Conservation (phyloP, 1,140 invertebrate species). For the Lasaia peninsularis region DNA sequence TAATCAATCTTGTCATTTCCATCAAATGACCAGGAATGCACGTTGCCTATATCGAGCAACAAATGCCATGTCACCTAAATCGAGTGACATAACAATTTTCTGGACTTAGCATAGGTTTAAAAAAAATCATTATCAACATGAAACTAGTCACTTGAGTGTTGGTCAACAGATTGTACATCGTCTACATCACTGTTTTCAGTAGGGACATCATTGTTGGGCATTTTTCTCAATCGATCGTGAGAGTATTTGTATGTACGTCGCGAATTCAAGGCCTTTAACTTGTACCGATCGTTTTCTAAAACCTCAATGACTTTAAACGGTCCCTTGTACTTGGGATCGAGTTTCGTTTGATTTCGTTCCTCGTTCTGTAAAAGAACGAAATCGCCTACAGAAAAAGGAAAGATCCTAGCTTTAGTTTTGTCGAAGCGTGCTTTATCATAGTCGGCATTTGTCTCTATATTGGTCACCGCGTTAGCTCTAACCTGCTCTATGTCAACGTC, state of each 20-base stretch:
- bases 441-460: neutral
- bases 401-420: slow-evolving; percentile 37
- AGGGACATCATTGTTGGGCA: slow-evolving; percentile 20
- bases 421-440: slow-evolving; percentile 45
- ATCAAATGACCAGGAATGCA: no score
- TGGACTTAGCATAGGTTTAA: no score
- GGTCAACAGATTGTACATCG: no score
- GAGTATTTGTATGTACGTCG: slow-evolving; percentile 38
- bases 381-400: slow-evolving; percentile 39
- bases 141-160: no score
- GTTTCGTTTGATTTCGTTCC: slow-evolving; percentile 47
- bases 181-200: neutral
- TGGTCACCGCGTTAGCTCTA: slow-evolving; percentile 7
- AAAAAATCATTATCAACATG: neutral
- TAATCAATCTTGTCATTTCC: neutral
- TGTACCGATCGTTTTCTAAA: slow-evolving; percentile 34
- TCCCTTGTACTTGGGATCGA: slow-evolving; percentile 44
- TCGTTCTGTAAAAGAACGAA: slow-evolving; percentile 46
- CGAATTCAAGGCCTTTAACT: slow-evolving; percentile 25
- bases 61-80: slow-evolving; percentile 8
- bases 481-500: neutral
- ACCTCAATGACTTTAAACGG: slow-evolving; percentile 40
- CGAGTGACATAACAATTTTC: slow-evolving; percentile 5
- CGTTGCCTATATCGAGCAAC: no score
- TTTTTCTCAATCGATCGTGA: slow-evolving; percentile 35